A percentile compares a stretch with the other conserved stretches of the same genome.
Evolutionary conservation across 2,113 vertebrate species (phyloP).

Genomic region (Calonectris borealis): DNA sequence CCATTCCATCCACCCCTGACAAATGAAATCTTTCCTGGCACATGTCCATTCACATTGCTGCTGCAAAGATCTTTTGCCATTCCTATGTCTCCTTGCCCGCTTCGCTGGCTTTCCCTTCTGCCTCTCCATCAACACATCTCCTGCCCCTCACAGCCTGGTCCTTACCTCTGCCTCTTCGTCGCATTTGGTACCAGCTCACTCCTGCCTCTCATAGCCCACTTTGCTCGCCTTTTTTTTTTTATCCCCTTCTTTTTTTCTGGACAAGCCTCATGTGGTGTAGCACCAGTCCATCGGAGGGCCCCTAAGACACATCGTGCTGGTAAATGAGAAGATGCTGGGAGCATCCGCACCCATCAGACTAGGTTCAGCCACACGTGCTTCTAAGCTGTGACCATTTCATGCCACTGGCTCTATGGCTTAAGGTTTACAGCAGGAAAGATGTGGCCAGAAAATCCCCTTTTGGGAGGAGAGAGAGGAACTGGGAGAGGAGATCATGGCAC

Average conservation of each 20-base stretch:
- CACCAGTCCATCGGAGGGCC: not conserved
- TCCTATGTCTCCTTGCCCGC: not conserved
- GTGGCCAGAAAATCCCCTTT: not conserved
- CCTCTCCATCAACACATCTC: not conserved
- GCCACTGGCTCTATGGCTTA: not conserved
- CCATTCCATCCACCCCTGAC: not conserved
- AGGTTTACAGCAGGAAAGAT: not conserved
- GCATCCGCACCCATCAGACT: not conserved
- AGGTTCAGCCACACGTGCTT: not conserved
- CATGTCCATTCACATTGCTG: conserved; percentile 3
- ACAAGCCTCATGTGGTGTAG: not conserved
- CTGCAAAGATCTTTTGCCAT: not conserved
- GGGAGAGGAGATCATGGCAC: not conserved
- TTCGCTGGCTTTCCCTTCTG: not conserved
- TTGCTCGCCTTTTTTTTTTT: not conserved
- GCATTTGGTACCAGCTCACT: not conserved
- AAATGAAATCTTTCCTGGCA: conserved; percentile 11
- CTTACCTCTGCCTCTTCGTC: not conserved
- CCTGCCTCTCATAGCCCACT: not conserved
- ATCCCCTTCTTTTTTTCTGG: not conserved
- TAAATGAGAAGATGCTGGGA: not conserved
- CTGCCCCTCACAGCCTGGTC: not conserved
- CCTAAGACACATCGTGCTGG: not conserved
- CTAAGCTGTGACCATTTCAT: not conserved
- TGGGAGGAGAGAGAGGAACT: not conserved